Percentiles rank a stretch among this genome's conserved stretches.
These are phyloP conservation scores for Otolemur garnettii DNA, from an alignment of 2,113 vertebrate species.

Conservation along the genomic window DNA sequence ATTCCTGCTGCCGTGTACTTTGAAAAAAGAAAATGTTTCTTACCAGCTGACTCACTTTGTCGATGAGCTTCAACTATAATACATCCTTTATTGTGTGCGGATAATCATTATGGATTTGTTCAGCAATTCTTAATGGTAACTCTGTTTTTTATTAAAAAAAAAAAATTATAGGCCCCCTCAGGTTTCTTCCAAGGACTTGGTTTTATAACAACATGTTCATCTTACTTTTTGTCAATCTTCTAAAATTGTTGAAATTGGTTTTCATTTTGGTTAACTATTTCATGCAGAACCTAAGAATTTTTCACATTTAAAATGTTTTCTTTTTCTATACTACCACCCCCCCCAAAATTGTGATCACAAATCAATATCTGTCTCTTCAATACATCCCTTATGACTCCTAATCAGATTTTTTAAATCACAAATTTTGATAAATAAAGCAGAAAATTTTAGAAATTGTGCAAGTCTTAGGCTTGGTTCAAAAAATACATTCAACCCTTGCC, in stretches of 20 bases:
- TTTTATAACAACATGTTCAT: slow-evolving; percentile 27
- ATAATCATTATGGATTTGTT: not conserved
- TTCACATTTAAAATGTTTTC: slow-evolving; percentile 27
- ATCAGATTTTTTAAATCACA: not conserved
- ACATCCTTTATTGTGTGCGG: not conserved
- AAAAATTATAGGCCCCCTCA: not conserved
- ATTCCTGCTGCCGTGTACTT: not conserved
- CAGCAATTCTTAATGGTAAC: not conserved
- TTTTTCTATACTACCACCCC: not conserved
- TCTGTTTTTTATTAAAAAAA: not conserved
- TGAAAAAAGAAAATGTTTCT: not conserved
- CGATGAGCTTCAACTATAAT: not conserved
- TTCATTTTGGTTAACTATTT: slow-evolving; percentile 5
- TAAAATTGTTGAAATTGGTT: slow-evolving; percentile 27
- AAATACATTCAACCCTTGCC: not conserved
- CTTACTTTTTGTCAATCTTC: not conserved
- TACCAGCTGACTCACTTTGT: not conserved
- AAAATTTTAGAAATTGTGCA: slow-evolving; percentile 30
- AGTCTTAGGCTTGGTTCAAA: slow-evolving; percentile 33
- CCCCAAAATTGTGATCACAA: not conserved
- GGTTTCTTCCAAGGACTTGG: not conserved
- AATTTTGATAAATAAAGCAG: not conserved
- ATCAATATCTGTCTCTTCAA: not conserved
- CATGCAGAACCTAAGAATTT: not conserved
- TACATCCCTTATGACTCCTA: not conserved